These are phyloP conservation scores for Micromys minutus DNA, from an alignment of 2,113 vertebrate species.

Conservation along the genomic window DNA sequence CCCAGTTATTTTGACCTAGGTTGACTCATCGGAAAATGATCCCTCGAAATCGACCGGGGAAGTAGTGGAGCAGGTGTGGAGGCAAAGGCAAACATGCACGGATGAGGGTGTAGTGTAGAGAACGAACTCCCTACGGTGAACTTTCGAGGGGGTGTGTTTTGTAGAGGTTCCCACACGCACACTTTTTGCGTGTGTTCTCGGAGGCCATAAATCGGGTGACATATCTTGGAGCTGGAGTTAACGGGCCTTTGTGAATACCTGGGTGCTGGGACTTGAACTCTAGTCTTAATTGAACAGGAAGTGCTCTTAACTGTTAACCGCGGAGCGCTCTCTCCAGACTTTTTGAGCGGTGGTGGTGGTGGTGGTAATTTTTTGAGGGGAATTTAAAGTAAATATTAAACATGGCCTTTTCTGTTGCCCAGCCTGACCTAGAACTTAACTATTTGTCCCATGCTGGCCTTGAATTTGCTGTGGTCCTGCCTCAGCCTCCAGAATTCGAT, in stretches of 20 bases:
- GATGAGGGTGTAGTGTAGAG: not conserved
- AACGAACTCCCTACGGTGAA: not conserved
- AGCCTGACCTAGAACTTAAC: not conserved
- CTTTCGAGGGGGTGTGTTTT: not conserved
- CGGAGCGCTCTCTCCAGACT: not conserved
- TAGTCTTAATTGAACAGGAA: not conserved
- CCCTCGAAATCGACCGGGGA: too few species aligned
- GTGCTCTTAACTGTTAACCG: not conserved
- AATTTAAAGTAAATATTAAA: not conserved
- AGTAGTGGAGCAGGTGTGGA: not conserved
- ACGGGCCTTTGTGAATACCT: not conserved
- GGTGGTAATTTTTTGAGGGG: not conserved
- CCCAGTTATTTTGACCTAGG: not conserved
- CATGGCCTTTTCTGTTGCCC: not conserved
- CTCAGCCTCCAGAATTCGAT: not conserved
- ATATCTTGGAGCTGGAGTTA: not conserved
- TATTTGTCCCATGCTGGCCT: not conserved
- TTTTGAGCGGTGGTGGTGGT: not conserved
- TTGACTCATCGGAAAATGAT: not conserved
- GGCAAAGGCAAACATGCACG: not conserved
- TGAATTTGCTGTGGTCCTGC: not conserved
- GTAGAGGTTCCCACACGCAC: too few species aligned
- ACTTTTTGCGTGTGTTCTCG: not conserved
- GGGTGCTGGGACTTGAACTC: not conserved
- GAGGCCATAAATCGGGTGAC: not conserved